These are phyloP conservation scores for Goniozus legneri DNA, from an alignment of 1,140 invertebrate genomes.

Conservation along the genomic window DNA sequence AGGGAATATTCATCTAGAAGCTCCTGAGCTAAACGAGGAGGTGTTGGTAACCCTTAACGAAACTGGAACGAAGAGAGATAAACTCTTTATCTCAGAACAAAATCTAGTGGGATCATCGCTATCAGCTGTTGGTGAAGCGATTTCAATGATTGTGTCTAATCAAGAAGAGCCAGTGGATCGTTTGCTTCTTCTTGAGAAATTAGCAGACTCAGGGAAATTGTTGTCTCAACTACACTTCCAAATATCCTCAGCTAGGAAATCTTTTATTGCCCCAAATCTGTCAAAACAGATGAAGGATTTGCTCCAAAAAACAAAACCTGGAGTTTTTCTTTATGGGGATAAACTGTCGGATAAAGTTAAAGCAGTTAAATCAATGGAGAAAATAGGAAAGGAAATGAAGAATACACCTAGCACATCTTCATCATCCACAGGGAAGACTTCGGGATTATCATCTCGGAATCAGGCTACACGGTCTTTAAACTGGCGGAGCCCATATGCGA, in stretches of 20 bases:
- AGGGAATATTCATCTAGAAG: background rate
- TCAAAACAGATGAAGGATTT: background rate
- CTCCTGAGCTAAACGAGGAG: background rate
- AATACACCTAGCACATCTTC: too few species aligned
- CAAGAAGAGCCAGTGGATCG: background rate
- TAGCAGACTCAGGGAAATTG: conserved; percentile 2
- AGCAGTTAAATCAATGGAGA: too few species aligned
- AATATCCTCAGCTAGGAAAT: background rate
- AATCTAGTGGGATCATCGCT: conserved; percentile 1
- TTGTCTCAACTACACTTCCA: background rate
- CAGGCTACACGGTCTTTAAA: too few species aligned
- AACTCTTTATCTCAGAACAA: conserved; percentile 1
- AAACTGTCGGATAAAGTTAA: too few species aligned
- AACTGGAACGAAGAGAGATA: background rate
- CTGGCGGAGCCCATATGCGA: too few species aligned
- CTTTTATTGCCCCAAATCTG: conserved; percentile 1
- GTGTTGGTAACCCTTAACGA: background rate
- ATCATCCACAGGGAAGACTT: too few species aligned
- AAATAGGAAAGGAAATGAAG: too few species aligned
- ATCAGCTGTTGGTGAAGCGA: background rate
- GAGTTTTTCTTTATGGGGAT: conserved; percentile 1
- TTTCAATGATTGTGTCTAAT: background rate
- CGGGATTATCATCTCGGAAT: too few species aligned
- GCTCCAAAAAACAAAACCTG: background rate
- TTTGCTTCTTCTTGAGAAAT: background rate